Base-by-base conservation (phyloP, 2,888 invertebrate species). In the Pocota personata region DNA sequence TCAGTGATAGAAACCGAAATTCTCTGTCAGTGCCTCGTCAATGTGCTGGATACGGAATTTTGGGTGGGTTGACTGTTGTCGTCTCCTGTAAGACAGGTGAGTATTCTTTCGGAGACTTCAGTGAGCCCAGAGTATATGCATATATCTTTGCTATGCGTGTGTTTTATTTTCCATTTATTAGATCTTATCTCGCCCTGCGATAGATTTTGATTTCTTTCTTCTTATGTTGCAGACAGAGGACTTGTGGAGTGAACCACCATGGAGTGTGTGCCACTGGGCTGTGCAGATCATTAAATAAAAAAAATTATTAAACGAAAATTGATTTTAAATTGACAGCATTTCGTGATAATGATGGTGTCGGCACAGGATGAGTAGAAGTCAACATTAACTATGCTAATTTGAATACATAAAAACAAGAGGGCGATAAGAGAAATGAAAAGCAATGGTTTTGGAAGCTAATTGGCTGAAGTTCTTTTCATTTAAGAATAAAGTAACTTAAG, bases 311-410 rank as follows among this genome's bases (percentile, higher is more conserved):
- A 14, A 21, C 37, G 57, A 16, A 78, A 82, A 77, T 82, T 82
- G 77, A 69, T 77, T 82, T 77, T 76, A 82, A 82, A 77, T 82
- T 82, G 77, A 35, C 52, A 72, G 48, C 43, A 37, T 55, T 58
- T 32, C 32, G 35, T 43, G 77, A 77, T 82, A 82, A 82, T 58
- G 71, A 71, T 71, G 71, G 58, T 21, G 67, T 66, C 55, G 37
- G 27, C 37, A 12, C 32, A 16, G 32, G 30, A 67, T 37, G 58
- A 46, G 32, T 27, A 37, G 16, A 37, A 75, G 30, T 52, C 43
- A 60, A 62, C 73, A 75, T 73, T 75, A 80, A 75, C 32, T 67
- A 67, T 75, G 80, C 43, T 80, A 80, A 80, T 80, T 66, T 58
- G 27, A 46, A 43, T 30, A 7, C 19, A 37, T n/a, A 43, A 32